Evolutionary conservation across 2,888 invertebrate genomes (phyloP).

Genomic region (Leptopterna dolabrata): DNA sequence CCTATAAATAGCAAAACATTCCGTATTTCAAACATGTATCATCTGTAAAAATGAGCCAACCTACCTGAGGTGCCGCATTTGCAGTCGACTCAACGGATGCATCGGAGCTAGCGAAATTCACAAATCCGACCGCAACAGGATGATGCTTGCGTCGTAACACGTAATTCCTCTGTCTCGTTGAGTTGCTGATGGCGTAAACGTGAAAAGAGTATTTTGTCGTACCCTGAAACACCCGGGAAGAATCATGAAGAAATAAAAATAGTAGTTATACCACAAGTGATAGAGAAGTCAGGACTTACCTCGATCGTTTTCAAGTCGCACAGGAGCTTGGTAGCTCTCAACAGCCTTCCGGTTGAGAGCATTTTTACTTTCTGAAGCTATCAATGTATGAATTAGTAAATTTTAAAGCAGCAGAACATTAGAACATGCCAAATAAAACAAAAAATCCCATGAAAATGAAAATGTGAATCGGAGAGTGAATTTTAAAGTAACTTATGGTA

Average conservation of each 20-base stretch:
- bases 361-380: not conserved
- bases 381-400: no score
- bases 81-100: not conserved
- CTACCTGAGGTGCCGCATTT: not conserved
- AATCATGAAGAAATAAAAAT: not conserved
- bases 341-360: constrained; percentile 37
- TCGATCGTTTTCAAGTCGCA: constrained; percentile 27
- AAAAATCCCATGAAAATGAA: no score
- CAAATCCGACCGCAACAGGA: not conserved
- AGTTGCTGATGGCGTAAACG: not conserved
- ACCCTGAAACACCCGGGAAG: not conserved
- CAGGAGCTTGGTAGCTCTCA: constrained; percentile 25
- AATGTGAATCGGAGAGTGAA: no score
- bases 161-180: not conserved
- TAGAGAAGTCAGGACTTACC: not conserved
- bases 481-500: no score
- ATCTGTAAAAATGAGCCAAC: no score
- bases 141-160: constrained; percentile 8
- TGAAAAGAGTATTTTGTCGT: constrained; percentile 30
- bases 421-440: no score
- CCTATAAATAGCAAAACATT: no score
- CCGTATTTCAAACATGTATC: no score
- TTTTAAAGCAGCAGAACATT: no score
- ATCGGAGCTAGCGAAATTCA: constrained; percentile 43
- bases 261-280: not conserved